Conservation (phyloP, 1,140 invertebrate genomes). For the Pachyrhynchus sulphureomaculatus region DNA sequence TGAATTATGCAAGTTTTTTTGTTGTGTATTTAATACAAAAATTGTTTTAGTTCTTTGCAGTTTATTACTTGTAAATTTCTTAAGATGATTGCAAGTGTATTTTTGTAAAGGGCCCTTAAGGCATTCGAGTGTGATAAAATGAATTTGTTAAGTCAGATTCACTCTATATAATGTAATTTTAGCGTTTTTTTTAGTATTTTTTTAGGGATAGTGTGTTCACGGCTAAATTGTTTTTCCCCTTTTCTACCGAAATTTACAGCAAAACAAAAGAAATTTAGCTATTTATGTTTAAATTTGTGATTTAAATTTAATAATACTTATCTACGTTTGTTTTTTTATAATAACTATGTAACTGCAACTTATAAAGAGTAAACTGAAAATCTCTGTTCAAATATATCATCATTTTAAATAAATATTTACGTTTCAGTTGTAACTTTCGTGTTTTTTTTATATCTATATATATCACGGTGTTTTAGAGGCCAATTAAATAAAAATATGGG, state of each 20-base stretch:
- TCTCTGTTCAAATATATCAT: conserved; percentile 14
- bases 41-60: conserved; percentile 23
- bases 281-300: neutral
- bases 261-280: neutral
- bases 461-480: too few species aligned
- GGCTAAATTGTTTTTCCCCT: conserved; percentile 1
- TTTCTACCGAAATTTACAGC: conserved; percentile 1
- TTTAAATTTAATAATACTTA: conserved; percentile 7
- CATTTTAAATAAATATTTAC: conserved; percentile 25
- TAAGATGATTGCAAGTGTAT: conserved; percentile 47
- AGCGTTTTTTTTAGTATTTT: conserved; percentile 18
- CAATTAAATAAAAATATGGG: too few species aligned
- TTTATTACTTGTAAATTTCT: conserved; percentile 38
- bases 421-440: conserved; percentile 8
- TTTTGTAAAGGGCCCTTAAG: conserved; percentile 50
- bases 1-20: conserved; percentile 29
- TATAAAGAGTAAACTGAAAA: conserved; percentile 9
- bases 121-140: conserved; percentile 50
- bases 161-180: conserved; percentile 28
- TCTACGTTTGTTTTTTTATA: conserved; percentile 20
- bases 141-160: conserved; percentile 46
- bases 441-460: too few species aligned
- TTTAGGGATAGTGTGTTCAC: conserved; percentile 11
- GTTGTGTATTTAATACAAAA: conserved; percentile 3
- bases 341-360: conserved; percentile 13